Evolutionary conservation across 2,888 invertebrate species (phyloP).

Genomic region (Drosophila barbarae): DNA sequence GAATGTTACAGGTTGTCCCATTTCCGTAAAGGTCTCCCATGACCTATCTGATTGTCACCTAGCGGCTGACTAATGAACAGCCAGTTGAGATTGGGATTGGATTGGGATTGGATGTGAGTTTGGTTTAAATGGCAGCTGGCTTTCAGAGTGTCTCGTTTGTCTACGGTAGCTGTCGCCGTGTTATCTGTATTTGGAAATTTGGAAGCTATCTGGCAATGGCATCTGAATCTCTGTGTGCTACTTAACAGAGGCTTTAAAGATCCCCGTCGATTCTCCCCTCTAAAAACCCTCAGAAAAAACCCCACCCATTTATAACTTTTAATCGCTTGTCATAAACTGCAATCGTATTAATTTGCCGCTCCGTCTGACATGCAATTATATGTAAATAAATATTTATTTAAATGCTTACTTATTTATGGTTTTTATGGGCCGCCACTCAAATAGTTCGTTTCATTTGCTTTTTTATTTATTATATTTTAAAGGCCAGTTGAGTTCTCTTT

Average conservation of each 20-base stretch:
- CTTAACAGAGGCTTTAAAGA: slow-evolving; percentile 59
- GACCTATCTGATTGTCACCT: slow-evolving; percentile 70
- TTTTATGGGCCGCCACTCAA: slow-evolving; percentile 24
- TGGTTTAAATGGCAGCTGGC: slow-evolving; percentile 24
- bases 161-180: slow-evolving; percentile 54
- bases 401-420: slow-evolving; percentile 63
- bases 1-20: slow-evolving; percentile 63
- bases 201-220: slow-evolving; percentile 56
- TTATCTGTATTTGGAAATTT: slow-evolving; percentile 58
- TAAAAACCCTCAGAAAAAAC: slow-evolving; percentile 5
- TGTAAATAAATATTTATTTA: slow-evolving; percentile 71
- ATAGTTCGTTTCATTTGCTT: not conserved
- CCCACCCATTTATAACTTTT: slow-evolving; percentile 51
- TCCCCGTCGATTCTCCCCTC: not conserved
- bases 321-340: slow-evolving; percentile 73
- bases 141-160: slow-evolving; percentile 33
- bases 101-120: slow-evolving; percentile 12
- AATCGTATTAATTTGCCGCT: slow-evolving; percentile 65
- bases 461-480: slow-evolving; percentile 9
- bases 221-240: slow-evolving; percentile 62
- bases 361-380: slow-evolving; percentile 63
- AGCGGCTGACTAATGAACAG: slow-evolving; percentile 71
- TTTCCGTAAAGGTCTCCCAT: slow-evolving; percentile 43
- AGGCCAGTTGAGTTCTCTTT: not conserved
- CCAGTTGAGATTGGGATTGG: slow-evolving; percentile 35